These are phyloP conservation scores for Drosophila nr. medialis DNA, from an alignment of 2,888 invertebrate genomes.

Conservation along the genomic window DNA sequence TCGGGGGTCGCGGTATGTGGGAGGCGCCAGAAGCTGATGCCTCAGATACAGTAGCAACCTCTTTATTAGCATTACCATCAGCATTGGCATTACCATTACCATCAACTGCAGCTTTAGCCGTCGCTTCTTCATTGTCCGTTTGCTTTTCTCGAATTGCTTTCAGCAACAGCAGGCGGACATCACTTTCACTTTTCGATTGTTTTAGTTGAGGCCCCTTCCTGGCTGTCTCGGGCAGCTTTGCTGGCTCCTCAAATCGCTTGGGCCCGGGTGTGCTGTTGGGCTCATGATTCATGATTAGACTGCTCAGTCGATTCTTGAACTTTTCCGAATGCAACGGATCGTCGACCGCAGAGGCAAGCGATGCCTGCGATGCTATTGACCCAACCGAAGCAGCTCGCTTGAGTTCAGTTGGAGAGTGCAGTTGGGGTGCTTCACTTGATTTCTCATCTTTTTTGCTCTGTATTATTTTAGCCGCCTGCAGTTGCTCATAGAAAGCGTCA, in stretches of 20 bases:
- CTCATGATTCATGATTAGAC: conserved; percentile 62
- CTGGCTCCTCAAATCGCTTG: conserved; percentile 28
- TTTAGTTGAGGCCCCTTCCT: conserved; percentile 61
- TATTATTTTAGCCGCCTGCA: conserved; percentile 37
- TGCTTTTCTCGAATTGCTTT: conserved; percentile 70
- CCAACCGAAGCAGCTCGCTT: conserved; percentile 33
- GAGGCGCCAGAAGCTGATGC: conserved; percentile 16
- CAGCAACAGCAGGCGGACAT: conserved; percentile 69
- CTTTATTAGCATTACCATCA: conserved; percentile 9
- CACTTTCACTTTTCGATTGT: conserved; percentile 82
- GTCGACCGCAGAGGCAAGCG: conserved; percentile 61
- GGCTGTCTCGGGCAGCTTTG: background rate
- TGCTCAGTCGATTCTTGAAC: conserved; percentile 77
- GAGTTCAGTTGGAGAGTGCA: conserved; percentile 7
- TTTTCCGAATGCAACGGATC: conserved; percentile 79
- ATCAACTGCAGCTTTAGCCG: conserved; percentile 10
- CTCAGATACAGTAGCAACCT: conserved; percentile 4
- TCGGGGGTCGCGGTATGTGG: conserved; percentile 81
- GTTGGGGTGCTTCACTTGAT: background rate
- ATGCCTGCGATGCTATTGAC: conserved; percentile 47
- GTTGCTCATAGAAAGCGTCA: conserved; percentile 56
- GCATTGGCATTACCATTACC: conserved; percentile 7
- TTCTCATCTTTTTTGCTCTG: background rate
- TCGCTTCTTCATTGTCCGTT: conserved; percentile 51
- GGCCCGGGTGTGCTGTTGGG: conserved; percentile 31